phyloP scores from a whole-genome alignment of 2,797 vertebrate species.

The Australoheros facetus region DNA sequence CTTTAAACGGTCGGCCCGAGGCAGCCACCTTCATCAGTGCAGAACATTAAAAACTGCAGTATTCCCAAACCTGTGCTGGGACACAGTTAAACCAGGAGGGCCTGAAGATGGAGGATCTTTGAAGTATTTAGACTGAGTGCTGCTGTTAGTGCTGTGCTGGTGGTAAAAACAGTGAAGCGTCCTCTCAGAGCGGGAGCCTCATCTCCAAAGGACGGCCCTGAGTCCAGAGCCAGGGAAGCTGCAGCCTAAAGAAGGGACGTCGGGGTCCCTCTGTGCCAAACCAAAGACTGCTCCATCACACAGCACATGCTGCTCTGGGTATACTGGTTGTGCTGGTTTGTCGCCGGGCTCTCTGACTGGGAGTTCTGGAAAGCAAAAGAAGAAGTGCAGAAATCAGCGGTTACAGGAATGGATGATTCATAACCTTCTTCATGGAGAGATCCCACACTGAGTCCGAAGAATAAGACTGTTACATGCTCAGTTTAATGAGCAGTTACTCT shows the following conservation, averaged over 20 bases:
- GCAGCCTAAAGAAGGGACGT: background rate
- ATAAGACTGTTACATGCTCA: background rate
- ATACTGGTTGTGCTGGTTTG: background rate
- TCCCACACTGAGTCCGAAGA: constrained; percentile 6
- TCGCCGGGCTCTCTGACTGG: background rate
- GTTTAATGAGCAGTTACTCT: constrained; percentile 41
- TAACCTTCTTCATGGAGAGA: background rate
- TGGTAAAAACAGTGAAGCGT: too few species aligned
- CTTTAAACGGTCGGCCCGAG: constrained; percentile 18
- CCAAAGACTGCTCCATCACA: background rate
- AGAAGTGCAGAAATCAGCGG: background rate
- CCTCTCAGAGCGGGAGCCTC: background rate
- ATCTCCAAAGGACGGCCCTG: background rate
- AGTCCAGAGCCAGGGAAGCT: constrained; percentile 23
- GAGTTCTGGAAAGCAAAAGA: background rate
- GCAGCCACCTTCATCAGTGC: constrained; percentile 3
- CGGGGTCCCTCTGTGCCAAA: background rate
- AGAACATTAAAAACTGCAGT: background rate
- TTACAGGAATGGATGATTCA: background rate
- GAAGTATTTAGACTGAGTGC: background rate
- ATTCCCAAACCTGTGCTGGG: background rate
- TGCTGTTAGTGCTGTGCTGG: background rate
- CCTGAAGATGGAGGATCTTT: background rate
- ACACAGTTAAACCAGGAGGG: background rate
- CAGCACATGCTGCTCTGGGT: background rate